Evolutionary conservation across 2,113 vertebrate species (phyloP).

Genomic region (Tympanuchus pallidicinctus): DNA sequence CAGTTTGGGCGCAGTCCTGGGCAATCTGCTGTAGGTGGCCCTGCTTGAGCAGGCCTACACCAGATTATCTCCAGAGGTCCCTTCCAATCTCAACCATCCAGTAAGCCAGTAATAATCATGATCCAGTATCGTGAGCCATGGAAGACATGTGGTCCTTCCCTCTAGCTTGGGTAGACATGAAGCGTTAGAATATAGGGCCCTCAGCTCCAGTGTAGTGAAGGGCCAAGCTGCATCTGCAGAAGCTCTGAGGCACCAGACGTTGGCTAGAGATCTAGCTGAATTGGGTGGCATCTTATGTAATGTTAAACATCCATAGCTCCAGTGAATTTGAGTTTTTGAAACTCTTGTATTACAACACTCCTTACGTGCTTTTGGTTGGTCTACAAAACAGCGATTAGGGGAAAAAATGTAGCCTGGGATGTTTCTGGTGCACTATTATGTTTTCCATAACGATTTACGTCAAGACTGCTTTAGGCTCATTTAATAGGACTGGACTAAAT

Average conservation of each 20-base stretch:
- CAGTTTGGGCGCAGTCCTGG: neutral
- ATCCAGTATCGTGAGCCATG: neutral
- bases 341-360: neutral
- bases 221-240: neutral
- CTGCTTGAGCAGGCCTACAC: neutral
- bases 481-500: conserved; percentile 23
- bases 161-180: neutral
- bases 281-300: neutral
- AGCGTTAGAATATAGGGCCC: neutral
- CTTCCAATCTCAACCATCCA: neutral
- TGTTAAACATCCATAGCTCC: neutral
- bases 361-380: neutral
- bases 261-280: neutral
- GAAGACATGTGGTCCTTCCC: accelerated
- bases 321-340: neutral
- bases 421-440: neutral
- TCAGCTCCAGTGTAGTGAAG: neutral
- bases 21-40: neutral
- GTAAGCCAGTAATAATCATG: neutral
- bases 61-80: neutral
- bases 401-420: conserved; percentile 1
- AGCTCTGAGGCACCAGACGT: neutral
- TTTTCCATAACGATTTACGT: conserved; percentile 1
- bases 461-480: conserved; percentile 10
- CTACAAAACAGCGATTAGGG: neutral